A percentile compares a stretch with the other conserved stretches of the same genome.
Conservation (phyloP, 2,113 vertebrate genomes). For the Chauna torquata region DNA sequence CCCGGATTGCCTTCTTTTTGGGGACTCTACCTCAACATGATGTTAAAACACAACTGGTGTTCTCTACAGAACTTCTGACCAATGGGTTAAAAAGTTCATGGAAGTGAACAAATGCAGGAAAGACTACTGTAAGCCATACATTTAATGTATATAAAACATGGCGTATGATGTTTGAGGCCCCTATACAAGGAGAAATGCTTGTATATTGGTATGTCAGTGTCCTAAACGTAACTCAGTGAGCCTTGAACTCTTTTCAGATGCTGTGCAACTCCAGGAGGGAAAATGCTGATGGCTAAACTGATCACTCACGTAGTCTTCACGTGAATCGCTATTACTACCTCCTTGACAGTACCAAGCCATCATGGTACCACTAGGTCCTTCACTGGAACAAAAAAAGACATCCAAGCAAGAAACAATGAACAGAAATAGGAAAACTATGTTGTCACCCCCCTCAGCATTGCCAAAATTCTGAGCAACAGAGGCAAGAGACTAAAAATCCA, state of each 20-base stretch:
- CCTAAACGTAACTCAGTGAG: background rate
- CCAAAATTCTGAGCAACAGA: background rate
- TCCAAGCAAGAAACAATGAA: background rate
- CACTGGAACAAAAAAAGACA: background rate
- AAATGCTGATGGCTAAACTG: fast-evolving
- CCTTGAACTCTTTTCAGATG: background rate
- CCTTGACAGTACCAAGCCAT: background rate
- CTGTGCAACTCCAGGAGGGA: fast-evolving
- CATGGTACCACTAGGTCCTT: fast-evolving
- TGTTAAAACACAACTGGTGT: background rate
- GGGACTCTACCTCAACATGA: background rate
- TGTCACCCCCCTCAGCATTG: background rate
- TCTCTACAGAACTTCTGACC: background rate
- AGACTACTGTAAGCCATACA: background rate
- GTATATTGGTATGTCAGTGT: too few relatives aligned
- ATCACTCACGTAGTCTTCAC: fast-evolving
- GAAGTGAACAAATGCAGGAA: background rate
- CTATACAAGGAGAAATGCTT: background rate
- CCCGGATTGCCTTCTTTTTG: background rate
- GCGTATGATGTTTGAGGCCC: background rate
- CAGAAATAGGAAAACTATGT: background rate
- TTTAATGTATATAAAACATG: background rate
- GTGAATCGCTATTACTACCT: fast-evolving
- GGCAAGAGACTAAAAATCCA: background rate
- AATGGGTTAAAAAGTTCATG: background rate